Evolutionary conservation across 1,140 invertebrate genomes (phyloP).

Genomic region (Himalopsyche phryganea): DNA sequence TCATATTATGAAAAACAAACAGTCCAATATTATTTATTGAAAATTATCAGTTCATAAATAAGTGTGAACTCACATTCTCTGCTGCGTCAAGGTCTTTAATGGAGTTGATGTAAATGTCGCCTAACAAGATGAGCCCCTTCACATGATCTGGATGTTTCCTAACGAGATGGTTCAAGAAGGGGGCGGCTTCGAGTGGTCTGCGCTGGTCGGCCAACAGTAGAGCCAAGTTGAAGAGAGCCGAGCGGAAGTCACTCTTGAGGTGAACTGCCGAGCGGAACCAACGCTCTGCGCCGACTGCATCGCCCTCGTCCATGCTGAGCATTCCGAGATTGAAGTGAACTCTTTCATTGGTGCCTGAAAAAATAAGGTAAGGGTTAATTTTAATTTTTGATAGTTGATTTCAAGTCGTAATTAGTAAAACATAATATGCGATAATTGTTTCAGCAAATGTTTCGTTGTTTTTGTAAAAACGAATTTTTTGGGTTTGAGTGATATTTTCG

Average conservation of each 20-base stretch:
- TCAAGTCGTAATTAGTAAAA: too few relatives aligned
- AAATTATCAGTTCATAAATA: too few relatives aligned
- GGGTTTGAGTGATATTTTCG: too few relatives aligned
- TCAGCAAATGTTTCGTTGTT: too few relatives aligned
- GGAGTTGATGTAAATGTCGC: constrained; percentile 95
- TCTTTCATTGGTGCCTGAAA: constrained; percentile 73
- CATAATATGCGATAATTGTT: too few relatives aligned
- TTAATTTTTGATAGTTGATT: too few relatives aligned
- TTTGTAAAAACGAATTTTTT: too few relatives aligned
- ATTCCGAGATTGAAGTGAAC: constrained; percentile 94
- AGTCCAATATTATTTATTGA: too few relatives aligned
- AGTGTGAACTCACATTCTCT: constrained; percentile 72
- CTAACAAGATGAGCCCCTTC: constrained; percentile 90
- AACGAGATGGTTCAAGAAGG: constrained; percentile 88
- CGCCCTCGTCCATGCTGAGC: constrained; percentile 92
- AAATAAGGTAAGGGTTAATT: too few relatives aligned
- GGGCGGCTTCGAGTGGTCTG: constrained; percentile 85
- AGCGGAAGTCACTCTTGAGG: constrained; percentile 81
- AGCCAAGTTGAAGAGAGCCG: constrained; percentile 92
- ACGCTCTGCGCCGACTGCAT: constrained; percentile 81
- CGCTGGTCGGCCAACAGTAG: constrained; percentile 84
- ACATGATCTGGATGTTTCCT: constrained; percentile 90
- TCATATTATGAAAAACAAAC: too few relatives aligned
- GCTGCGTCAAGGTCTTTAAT: constrained; percentile 91
- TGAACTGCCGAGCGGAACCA: constrained; percentile 86